Evolutionary conservation across 2,888 invertebrate genomes (phyloP).

Genomic region (Galerucella pusilla): DNA sequence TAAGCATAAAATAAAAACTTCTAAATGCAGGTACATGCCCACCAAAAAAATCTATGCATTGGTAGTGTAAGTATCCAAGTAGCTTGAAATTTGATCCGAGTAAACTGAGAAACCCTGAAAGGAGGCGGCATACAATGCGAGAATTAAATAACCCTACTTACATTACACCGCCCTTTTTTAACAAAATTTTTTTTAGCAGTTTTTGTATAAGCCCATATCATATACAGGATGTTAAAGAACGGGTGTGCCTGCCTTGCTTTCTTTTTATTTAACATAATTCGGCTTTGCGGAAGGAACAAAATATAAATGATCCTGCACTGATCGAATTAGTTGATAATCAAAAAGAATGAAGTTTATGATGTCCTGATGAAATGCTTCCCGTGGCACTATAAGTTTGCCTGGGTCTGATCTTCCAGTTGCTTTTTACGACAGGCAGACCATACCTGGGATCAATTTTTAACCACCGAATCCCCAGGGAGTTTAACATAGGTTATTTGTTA

Average conservation of each 20-base stretch:
- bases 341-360: no score
- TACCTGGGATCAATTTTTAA: no score
- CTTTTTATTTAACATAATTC: not conserved
- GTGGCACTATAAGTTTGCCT: no score
- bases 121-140: conserved; percentile 45
- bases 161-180: conserved; percentile 23
- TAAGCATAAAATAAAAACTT: not conserved
- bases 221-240: conserved; percentile 23
- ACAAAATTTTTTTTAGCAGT: conserved; percentile 15
- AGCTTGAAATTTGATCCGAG: conserved; percentile 49
- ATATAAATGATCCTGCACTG: not conserved
- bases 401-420: no score
- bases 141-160: conserved; percentile 30
- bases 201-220: conserved; percentile 14
- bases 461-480: no score
- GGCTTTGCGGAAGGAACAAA: conserved; percentile 9
- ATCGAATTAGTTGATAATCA: no score
- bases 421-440: no score
- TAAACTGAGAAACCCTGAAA: conserved; percentile 51
- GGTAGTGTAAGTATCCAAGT: conserved; percentile 49
- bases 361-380: no score
- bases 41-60: conserved; percentile 40
- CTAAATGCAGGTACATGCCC: conserved; percentile 37
- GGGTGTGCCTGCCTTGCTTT: conserved; percentile 23
- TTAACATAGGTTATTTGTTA: no score